Conservation (phyloP, 2,888 invertebrate species). For the Xestoiulus laeticollis region DNA sequence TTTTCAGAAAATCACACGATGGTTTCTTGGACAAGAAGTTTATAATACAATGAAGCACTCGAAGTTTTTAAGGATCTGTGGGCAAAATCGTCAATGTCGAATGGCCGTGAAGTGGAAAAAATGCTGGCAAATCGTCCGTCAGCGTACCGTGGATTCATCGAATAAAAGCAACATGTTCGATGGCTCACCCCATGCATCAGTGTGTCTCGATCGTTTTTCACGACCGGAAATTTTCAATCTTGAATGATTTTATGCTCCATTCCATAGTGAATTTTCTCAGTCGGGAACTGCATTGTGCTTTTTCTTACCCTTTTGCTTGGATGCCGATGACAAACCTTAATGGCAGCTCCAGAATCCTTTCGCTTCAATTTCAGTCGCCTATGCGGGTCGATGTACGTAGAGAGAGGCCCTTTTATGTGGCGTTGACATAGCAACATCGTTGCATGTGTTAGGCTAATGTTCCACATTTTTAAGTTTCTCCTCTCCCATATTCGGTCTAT, state of each 20-base stretch:
- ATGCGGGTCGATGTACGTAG: conserved; percentile 6
- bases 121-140: conserved; percentile 31
- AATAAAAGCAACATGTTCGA: conserved; percentile 27
- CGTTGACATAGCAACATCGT: conserved; percentile 38
- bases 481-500: not conserved
- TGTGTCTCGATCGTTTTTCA: not conserved
- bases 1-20: not conserved
- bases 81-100: not conserved
- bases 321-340: conserved; percentile 40
- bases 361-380: not conserved
- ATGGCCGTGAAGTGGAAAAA: conserved; percentile 39
- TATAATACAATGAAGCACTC: too few species aligned
- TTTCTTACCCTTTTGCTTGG: not conserved
- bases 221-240: conserved; percentile 46
- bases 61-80: too few species aligned
- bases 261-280: conserved; percentile 35
- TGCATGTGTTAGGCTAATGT: not conserved
- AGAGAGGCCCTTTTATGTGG: not conserved
- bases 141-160: conserved; percentile 14
- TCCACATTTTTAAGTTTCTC: conserved; percentile 1
- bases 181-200: not conserved
- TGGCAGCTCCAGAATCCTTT: conserved; percentile 24
- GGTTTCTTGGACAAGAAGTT: not conserved
- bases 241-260: conserved; percentile 48
- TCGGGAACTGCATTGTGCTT: not conserved